Percentiles rank a stretch among this genome's conserved stretches.
Conservation (phyloP, 2,888 invertebrate species). For the Hipparchia sbordonii region DNA sequence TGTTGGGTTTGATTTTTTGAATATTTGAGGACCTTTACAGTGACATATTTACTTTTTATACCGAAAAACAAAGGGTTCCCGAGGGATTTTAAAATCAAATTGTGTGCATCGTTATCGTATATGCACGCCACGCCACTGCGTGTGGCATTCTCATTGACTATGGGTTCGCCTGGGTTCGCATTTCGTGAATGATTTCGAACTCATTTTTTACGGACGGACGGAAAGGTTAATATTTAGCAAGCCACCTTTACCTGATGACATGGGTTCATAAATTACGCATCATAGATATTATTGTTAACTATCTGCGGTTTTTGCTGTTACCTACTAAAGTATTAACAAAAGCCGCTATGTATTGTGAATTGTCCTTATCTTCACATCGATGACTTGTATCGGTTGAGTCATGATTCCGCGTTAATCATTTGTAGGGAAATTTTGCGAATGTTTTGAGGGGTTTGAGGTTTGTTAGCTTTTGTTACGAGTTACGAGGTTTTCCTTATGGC, state of each 20-base stretch:
- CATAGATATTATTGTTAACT: conserved; percentile 27
- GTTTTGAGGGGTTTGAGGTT: background rate
- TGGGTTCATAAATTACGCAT: conserved; percentile 7
- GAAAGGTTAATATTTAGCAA: background rate
- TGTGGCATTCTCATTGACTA: too few species aligned
- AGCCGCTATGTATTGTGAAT: conserved; percentile 34
- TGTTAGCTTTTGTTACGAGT: background rate
- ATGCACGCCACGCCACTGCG: too few species aligned
- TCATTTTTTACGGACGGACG: too few species aligned
- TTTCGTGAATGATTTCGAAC: too few species aligned
- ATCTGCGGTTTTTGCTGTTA: conserved; percentile 32
- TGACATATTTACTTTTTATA: too few species aligned
- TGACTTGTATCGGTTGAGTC: conserved; percentile 31
- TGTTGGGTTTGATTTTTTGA: too few species aligned
- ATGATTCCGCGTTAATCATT: conserved; percentile 29
- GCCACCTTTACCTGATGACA: conserved; percentile 14
- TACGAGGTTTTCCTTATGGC: background rate
- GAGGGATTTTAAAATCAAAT: too few species aligned
- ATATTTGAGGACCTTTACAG: too few species aligned
- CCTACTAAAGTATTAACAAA: conserved; percentile 18
- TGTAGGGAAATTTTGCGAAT: background rate
- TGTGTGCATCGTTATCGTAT: too few species aligned
- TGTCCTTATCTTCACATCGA: conserved; percentile 13
- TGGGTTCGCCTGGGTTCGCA: too few species aligned
- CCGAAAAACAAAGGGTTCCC: too few species aligned